These are phyloP conservation scores for Lissonota sp. DNA, from an alignment of 2,888 invertebrate species.

Conservation along the genomic window DNA sequence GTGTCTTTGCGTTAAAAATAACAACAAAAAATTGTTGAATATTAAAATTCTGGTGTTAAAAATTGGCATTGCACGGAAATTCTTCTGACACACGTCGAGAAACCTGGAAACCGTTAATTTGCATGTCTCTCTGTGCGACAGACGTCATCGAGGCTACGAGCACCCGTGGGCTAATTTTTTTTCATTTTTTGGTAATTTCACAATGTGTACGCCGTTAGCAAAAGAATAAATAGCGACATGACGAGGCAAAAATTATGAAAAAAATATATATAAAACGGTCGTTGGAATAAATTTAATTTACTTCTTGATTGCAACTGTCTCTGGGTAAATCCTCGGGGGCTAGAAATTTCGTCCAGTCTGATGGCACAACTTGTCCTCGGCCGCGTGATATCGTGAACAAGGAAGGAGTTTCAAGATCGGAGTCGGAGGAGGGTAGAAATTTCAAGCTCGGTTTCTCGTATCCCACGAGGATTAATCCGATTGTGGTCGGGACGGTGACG, in stretches of 20 bases:
- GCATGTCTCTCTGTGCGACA: conserved; percentile 30
- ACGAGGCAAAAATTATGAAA: conserved; percentile 1
- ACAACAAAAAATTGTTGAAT: no score
- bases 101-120: conserved; percentile 29
- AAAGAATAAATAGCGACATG: not conserved
- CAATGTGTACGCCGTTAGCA: not conserved
- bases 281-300: conserved; percentile 18
- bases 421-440: not conserved
- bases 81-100: not conserved
- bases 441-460: conserved; percentile 32
- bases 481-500: conserved; percentile 61
- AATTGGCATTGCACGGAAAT: not conserved
- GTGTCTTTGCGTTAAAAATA: no score
- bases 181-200: conserved; percentile 69
- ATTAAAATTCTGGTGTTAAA: no score
- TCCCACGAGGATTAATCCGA: conserved; percentile 75
- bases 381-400: conserved; percentile 8
- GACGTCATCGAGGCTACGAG: conserved; percentile 27
- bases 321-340: not conserved
- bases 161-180: conserved; percentile 2
- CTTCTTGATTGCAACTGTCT: conserved; percentile 16
- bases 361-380: not conserved
- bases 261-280: conserved; percentile 10
- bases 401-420: not conserved
- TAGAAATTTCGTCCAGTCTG: not conserved